A percentile compares a stretch with the other conserved stretches of the same genome.
These are phyloP conservation scores for Reticulitermes lucifugus DNA, from an alignment of 2,888 invertebrate genomes.

Conservation along the genomic window DNA sequence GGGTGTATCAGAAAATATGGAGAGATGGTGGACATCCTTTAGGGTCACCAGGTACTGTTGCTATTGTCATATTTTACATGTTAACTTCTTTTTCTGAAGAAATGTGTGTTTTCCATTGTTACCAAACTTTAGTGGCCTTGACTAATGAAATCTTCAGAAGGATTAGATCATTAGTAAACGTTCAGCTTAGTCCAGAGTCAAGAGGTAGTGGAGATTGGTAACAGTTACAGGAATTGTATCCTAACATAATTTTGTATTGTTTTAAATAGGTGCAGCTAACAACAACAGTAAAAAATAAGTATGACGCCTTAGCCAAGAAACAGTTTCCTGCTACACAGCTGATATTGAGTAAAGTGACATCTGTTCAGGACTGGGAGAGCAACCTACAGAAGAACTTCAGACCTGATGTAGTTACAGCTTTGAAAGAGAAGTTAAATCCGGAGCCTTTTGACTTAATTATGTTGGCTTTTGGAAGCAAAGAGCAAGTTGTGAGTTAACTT, in stretches of 20 bases:
- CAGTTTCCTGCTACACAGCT: slow-evolving; percentile 38
- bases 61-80: no score
- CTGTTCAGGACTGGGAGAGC: slow-evolving; percentile 41
- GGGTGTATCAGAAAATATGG: no score
- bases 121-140: no score
- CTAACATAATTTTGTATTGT: neutral
- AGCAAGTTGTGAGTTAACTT: slow-evolving; percentile 65
- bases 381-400: slow-evolving; percentile 29
- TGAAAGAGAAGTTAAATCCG: slow-evolving; percentile 59
- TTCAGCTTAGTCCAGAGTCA: no score
- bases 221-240: no score
- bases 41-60: no score
- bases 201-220: no score
- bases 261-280: slow-evolving; percentile 41
- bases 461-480: slow-evolving; percentile 68
- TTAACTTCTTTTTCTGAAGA: no score
- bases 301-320: slow-evolving; percentile 34
- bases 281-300: slow-evolving; percentile 30
- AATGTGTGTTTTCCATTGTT: no score
- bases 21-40: no score
- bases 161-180: no score
- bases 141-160: no score
- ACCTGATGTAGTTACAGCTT: neutral
- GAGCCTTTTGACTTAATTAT: slow-evolving; percentile 67
- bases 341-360: slow-evolving; percentile 26